Evolutionary conservation across 2,113 vertebrate species (phyloP), one percentile per base, ranked within the genome.

Genomic region (Podocnemis expansa): DNA sequence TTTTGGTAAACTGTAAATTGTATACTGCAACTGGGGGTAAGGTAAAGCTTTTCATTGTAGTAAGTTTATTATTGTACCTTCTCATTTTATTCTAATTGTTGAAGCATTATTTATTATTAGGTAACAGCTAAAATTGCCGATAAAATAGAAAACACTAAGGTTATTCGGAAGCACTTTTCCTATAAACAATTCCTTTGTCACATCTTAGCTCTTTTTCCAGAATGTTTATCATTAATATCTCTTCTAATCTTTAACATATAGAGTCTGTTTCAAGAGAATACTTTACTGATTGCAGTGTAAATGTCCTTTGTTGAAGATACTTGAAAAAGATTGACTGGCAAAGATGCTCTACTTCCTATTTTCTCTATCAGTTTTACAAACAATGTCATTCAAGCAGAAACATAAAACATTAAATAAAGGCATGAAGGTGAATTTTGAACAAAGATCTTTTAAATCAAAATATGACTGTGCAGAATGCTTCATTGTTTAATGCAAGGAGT

Each of bases 21-120:
- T 78, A 78, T 80, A 60, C 78, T 0, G 21, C 73, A 95, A 56
- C 82, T 90, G 63, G 82, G 89, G 70, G 89, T 41, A 63, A 76
- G 78, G 51, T 80, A 21, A 93, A 38, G 83, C 13, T 45, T 95
- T 95, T 10, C 27, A 78, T 94, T 95, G 94, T 95, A 93, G 14
- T 86, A 91, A 93, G 90, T 96, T 95, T 95, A 90, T 95, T 34
- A 24, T 84, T 52, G n/a, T 56, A 91, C 67, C 58, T 83, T 89
- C 55, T 90, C 78, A 10, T 31, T 96, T 92, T 89, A 12, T 96
- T 96, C 60, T 91, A 81, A 88, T 96, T 96, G 78, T 81, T 82
- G 70, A 70, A 93, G 54, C 1, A 0, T 43, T 38, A 3, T 31
- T 96, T 88, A 24, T 90, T 85, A 91, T 89, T 80, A 90, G 80